Evolutionary conservation across 2,888 invertebrate species (phyloP).

Genomic region (Punctoribates punctum): DNA sequence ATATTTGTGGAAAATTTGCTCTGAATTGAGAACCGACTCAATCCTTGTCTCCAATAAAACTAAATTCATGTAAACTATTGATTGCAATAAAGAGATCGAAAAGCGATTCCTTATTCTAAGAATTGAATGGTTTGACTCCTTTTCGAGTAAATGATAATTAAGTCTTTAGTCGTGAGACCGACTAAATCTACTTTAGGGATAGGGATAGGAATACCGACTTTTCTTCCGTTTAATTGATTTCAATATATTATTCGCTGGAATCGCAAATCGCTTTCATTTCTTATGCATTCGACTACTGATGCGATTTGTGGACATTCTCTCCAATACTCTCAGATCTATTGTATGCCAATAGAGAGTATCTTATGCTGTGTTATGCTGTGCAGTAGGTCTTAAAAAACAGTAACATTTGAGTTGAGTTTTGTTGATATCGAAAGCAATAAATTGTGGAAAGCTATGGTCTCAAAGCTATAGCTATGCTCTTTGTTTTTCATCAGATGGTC

Average conservation of each 20-base stretch:
- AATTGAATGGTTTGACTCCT: background rate
- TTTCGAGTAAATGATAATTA: slow-evolving; percentile 9
- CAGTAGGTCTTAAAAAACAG: background rate
- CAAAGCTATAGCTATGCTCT: background rate
- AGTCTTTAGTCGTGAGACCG: background rate
- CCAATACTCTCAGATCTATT: background rate
- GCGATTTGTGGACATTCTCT: background rate
- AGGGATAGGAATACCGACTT: background rate
- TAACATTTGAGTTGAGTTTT: slow-evolving; percentile 6
- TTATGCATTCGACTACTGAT: slow-evolving; percentile 12
- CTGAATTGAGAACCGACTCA: no score
- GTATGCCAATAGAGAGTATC: background rate
- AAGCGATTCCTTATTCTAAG: background rate
- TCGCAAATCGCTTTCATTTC: background rate
- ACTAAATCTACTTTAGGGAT: slow-evolving; percentile 1
- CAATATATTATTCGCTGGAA: background rate
- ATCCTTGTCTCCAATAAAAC: no score
- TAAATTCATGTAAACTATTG: background rate
- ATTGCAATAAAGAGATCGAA: slow-evolving; percentile 4
- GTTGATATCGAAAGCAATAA: slow-evolving; percentile 24
- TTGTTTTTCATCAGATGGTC: slow-evolving; percentile 32
- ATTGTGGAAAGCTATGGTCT: no score
- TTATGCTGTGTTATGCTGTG: background rate
- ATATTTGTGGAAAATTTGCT: no score
- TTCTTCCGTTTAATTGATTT: slow-evolving; percentile 2